Evolutionary conservation across 2,797 vertebrate species (phyloP), one percentile per base, ranked within the genome.

Genomic region (Pseudochirops cupreus): DNA sequence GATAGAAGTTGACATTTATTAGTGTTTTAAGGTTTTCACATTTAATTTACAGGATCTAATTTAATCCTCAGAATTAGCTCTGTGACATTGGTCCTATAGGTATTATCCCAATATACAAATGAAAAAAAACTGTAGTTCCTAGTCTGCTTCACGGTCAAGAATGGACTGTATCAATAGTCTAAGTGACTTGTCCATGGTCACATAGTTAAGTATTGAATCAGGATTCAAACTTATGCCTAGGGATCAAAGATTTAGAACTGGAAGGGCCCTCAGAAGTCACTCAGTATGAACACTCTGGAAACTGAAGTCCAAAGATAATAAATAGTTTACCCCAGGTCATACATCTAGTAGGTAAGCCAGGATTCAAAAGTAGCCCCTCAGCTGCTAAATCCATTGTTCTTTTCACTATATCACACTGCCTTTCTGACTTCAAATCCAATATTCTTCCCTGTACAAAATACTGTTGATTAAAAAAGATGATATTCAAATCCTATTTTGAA

Each of bases 1-100:
- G 96, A 95, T 67, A 90, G 94, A 21, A 97, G 26, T 9, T 96
- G 91, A 93, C 21, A 96, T 89, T 92, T 91, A 74, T 54, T 50
- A 87, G 39, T 87, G 9, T 10, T 87, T 87, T 12, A 82, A 82
- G 21, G n/a, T 46, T 82, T 82, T 46, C n/a, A 87, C 46, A 87
- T 9, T 50, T 87, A 46, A 87, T 21, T 46, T 87, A 87, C 10
- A 50, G 11, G 24, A 87, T 50, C 39, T 26, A 87, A 87, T 87
- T 87, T 50, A 87, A 28, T 87, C 9, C 39, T 87, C 74, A 50
- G 24, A 24, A 87, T 26, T 54, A 46, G 39, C 39, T 50, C 39
- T 87, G 7, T 46, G 74, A 50, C 9, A 87, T 87, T 39, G 9
- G n/a, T 50, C 21, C 74, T 87, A 4, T 87, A 50, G 7, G 21